Conservation (phyloP, 2,888 invertebrate species). For the Dugesia japonica region DNA sequence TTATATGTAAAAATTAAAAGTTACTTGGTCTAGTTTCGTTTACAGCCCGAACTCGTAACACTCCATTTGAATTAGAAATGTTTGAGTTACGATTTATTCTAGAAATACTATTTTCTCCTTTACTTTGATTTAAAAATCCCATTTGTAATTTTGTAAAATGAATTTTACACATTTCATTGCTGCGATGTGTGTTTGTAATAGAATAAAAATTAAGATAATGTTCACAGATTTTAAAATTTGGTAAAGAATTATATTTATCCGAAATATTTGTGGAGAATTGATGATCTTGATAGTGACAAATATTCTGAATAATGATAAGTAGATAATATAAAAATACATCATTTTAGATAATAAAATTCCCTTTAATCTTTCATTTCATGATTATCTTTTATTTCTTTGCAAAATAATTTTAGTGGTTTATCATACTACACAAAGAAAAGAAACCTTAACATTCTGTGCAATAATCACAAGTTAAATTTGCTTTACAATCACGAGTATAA, state of each 20-base stretch:
- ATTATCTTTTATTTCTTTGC: too few relatives aligned
- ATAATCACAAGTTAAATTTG: too few relatives aligned
- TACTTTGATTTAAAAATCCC: not conserved
- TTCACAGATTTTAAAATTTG: constrained; percentile 9
- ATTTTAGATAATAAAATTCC: too few relatives aligned
- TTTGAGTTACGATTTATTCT: not conserved
- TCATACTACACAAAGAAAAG: too few relatives aligned
- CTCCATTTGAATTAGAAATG: not conserved
- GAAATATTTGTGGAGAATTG: not conserved
- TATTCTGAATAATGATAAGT: not conserved
- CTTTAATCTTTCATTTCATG: too few relatives aligned
- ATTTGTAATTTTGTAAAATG: not conserved
- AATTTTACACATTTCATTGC: not conserved
- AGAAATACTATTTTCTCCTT: not conserved
- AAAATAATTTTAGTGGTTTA: too few relatives aligned
- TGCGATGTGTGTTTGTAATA: not conserved
- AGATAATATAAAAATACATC: too few relatives aligned
- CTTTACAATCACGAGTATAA: too few relatives aligned
- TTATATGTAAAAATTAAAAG: not conserved
- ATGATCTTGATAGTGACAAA: not conserved
- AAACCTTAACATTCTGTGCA: too few relatives aligned
- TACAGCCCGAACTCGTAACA: not conserved
- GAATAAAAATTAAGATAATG: constrained; percentile 5
- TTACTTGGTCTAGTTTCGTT: not conserved
- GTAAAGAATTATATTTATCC: not conserved